Percentiles rank a stretch among this genome's conserved stretches.
Conservation (phyloP, 2,888 invertebrate genomes). For the Crematogaster levior region DNA sequence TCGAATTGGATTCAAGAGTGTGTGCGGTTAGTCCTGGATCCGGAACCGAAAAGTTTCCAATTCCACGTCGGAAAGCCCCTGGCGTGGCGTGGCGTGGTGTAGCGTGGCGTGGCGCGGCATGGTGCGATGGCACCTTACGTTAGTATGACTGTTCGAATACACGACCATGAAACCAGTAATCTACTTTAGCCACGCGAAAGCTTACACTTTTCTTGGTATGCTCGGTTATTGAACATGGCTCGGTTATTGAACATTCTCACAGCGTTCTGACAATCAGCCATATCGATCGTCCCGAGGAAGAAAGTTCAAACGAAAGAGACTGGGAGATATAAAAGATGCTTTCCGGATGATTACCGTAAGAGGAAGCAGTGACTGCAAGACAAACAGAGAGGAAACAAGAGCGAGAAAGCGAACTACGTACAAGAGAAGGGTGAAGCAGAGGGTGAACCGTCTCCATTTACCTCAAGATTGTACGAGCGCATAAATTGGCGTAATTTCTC, state of each 20-base stretch:
- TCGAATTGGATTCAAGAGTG: slow-evolving; percentile 51
- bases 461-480: slow-evolving; percentile 58
- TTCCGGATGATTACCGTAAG: slow-evolving; percentile 63
- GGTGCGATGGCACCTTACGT: neutral
- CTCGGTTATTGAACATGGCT: neutral
- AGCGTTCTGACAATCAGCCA: neutral
- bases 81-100: slow-evolving; percentile 29
- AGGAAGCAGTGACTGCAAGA: slow-evolving; percentile 48
- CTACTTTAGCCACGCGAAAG: slow-evolving; percentile 57
- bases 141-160: slow-evolving; percentile 30
- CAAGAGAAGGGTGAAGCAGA: neutral
- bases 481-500: slow-evolving; percentile 76
- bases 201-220: slow-evolving; percentile 4
- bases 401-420: neutral
- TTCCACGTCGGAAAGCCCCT: slow-evolving; percentile 28
- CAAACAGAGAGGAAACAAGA: neutral
- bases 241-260: no score
- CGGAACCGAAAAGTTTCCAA: slow-evolving; percentile 60
- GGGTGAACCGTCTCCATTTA: slow-evolving; percentile 42
- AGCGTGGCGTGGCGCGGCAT: slow-evolving; percentile 20
- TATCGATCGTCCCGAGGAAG: slow-evolving; percentile 15
- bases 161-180: slow-evolving; percentile 57
- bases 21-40: slow-evolving; percentile 39
- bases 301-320: slow-evolving; percentile 12
- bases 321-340: slow-evolving; percentile 56